Evolutionary conservation across 2,113 vertebrate genomes (phyloP).

Genomic region (Anseranas semipalmata): DNA sequence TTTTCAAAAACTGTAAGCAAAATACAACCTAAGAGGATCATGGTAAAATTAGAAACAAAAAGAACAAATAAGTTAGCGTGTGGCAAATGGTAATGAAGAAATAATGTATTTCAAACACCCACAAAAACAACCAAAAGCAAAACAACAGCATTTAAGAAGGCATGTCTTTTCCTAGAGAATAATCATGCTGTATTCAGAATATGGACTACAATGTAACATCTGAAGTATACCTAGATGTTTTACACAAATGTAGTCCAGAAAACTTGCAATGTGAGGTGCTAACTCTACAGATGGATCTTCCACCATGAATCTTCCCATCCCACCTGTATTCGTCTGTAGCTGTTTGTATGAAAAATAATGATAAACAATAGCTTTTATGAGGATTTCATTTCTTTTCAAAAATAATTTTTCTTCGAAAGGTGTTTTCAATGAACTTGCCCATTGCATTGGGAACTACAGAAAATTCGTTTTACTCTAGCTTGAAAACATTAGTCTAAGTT

Average conservation of each 20-base stretch:
- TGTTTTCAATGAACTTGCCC: background rate
- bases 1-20: slow-evolving; percentile 30
- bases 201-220: background rate
- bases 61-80: background rate
- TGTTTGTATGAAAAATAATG: background rate
- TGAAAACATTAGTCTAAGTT: background rate
- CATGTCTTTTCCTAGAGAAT: background rate
- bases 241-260: background rate
- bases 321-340: background rate
- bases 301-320: background rate
- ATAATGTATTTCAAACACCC: background rate
- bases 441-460: background rate
- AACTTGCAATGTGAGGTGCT: background rate
- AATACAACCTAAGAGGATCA: background rate
- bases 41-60: background rate
- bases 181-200: background rate
- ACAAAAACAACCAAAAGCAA: slow-evolving; percentile 7
- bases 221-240: background rate
- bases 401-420: background rate
- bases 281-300: background rate
- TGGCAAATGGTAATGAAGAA: background rate
- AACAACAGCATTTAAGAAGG: background rate
- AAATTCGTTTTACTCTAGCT: background rate
- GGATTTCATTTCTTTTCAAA: background rate
- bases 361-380: background rate